Conservation (phyloP, 2,113 vertebrate species). For the Microcebus ravelobensis region DNA sequence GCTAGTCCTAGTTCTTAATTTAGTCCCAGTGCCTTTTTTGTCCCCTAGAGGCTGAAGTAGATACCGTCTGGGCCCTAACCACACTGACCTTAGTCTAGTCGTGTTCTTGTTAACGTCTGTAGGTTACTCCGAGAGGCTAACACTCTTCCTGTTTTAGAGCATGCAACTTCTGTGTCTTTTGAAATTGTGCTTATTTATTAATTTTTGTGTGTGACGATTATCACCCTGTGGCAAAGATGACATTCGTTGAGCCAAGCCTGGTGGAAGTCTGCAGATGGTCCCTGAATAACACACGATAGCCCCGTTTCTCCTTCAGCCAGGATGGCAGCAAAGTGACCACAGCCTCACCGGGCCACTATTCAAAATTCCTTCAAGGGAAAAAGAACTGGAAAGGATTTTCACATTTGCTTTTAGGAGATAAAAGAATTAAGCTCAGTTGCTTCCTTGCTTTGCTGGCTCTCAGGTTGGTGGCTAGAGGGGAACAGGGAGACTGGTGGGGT, state of each 20-base stretch:
- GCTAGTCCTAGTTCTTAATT: constrained; percentile 78
- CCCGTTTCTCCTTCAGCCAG: background rate
- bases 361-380: background rate
- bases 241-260: background rate
- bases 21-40: constrained; percentile 64
- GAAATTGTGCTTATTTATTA: constrained; percentile 59
- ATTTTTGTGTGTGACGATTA: constrained; percentile 61
- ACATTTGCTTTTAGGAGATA: background rate
- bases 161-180: constrained; percentile 75
- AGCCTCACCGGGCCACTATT: background rate
- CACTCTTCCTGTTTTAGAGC: constrained; percentile 72
- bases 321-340: background rate
- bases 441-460: background rate
- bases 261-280: constrained; percentile 58
- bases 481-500: background rate
- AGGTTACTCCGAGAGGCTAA: constrained; percentile 77
- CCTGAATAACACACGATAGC: background rate
- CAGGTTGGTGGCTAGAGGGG: background rate
- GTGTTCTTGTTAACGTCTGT: constrained; percentile 46
- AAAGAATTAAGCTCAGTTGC: background rate
- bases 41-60: constrained; percentile 74
- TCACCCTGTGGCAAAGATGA: constrained; percentile 20
- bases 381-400: background rate
- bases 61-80: constrained; percentile 79
- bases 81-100: constrained; percentile 82